phyloP scores from a whole-genome alignment of 1,140 invertebrate species.

The Pogonus chalceus region DNA sequence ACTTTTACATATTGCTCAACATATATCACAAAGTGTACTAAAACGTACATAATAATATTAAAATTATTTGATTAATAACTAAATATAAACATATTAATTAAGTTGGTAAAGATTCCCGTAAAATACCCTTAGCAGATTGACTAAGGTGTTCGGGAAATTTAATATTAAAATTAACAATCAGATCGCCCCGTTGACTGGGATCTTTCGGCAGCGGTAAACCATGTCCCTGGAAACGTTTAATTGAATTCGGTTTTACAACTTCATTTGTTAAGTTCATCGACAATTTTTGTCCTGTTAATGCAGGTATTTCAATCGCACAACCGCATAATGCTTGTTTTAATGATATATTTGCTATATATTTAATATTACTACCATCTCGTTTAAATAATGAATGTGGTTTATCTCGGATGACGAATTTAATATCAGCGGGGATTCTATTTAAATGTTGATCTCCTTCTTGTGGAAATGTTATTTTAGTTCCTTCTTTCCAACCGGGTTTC shows the following conservation, averaged over 20 bases:
- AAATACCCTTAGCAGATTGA: constrained; percentile 56
- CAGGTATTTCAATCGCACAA: constrained; percentile 65
- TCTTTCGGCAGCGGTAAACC: constrained; percentile 85
- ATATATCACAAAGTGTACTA: constrained; percentile 40
- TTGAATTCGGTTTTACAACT: constrained; percentile 70
- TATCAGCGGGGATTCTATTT: constrained; percentile 84
- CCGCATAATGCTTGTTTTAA: constrained; percentile 77
- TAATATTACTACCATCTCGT: constrained; percentile 76
- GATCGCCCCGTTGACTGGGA: constrained; percentile 65
- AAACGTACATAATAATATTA: constrained; percentile 44
- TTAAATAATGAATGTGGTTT: constrained; percentile 80
- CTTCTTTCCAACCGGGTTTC: constrained; percentile 91
- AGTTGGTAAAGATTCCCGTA: constrained; percentile 67
- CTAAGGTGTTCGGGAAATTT: constrained; percentile 72
- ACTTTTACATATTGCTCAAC: no score
- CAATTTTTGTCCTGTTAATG: constrained; percentile 64
- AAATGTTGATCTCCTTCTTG: constrained; percentile 83
- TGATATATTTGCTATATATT: constrained; percentile 69
- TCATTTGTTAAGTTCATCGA: constrained; percentile 58
- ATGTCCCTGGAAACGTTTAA: constrained; percentile 64
- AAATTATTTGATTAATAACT: constrained; percentile 15
- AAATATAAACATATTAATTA: no score
- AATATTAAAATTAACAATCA: constrained; percentile 84
- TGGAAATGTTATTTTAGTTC: constrained; percentile 91
- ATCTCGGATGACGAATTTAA: constrained; percentile 91